Base-by-base conservation (phyloP, 2,113 vertebrate genomes). In the Entomyzon cyanotis region DNA sequence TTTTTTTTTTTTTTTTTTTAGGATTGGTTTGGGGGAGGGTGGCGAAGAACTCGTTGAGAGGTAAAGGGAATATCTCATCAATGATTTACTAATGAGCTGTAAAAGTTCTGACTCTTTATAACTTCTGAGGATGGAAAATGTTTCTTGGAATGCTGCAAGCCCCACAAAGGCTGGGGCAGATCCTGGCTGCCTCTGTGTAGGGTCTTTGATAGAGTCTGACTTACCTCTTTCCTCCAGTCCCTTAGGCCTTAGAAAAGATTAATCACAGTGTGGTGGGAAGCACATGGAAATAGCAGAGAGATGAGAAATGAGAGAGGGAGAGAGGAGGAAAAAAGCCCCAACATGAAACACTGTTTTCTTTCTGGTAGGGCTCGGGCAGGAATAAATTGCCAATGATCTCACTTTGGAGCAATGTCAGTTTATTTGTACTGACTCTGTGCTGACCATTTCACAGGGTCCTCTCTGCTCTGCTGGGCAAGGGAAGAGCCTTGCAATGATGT, bases 301-400 rank as follows among this genome's bases (percentile, higher is more conserved):
- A 92, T 96, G 93, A 98, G 97, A 97, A 98, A 98, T 96, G 97
- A 97, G 96, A 97, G 68, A 8, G 23, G 55, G 75, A 96, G 90
- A 85, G 92, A 95, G 79, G 79, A 95, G 90, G 89, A 3, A 98
- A 97, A 97, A 98, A 98, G 85, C 88, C 93, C 94, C 90, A 76
- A 95, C 97, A 97, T 89, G 95, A 97, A 95, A 97, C 96, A 97
- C 79, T 98, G 97, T 97, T 97, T 98, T 98, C 97, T 97, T 98
- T 98, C 97, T 98, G 96, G 97, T 97, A 97, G 90, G 96, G 96
- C 95, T 96, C 17, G 94, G 97, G 97, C 96, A 98, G 95, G 97
- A 91, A 97, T 97, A 97, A 49, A 91, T 97, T 98, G 98, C 97
- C 97, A 97, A 87, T 98, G 98, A 98, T 96, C 97, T 98, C 97